Percentiles rank a stretch among this genome's conserved stretches.
phyloP scores from a whole-genome alignment of 2,888 invertebrate species.

The Machimus rusticus region DNA sequence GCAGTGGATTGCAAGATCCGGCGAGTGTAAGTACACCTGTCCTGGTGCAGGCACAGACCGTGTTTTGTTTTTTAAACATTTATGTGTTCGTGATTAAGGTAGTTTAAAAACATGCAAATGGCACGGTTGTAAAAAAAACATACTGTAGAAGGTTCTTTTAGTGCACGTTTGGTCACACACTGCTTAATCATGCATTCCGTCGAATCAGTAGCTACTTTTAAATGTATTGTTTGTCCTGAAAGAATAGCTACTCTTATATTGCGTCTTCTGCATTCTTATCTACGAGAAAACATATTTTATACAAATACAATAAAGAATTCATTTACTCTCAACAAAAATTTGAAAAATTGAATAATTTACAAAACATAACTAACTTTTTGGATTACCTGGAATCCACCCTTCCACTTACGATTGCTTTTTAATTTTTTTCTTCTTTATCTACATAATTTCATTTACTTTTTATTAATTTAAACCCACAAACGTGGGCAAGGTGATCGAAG shows the following conservation, averaged over 20 bases:
- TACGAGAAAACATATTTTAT: too few species aligned
- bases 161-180: background rate
- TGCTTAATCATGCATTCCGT: background rate
- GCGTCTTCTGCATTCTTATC: background rate
- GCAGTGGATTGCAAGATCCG: slow-evolving; percentile 39
- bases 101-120: background rate
- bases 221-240: background rate
- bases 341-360: background rate
- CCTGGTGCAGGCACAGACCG: background rate
- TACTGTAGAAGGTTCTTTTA: background rate
- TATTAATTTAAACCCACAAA: too few species aligned
- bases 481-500: too few species aligned
- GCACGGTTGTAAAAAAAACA: background rate
- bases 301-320: too few species aligned
- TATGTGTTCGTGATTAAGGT: slow-evolving; percentile 21
- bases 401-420: too few species aligned
- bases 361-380: too few species aligned
- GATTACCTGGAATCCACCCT: too few species aligned
- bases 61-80: background rate
- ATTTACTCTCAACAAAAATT: background rate
- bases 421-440: too few species aligned
- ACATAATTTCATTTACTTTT: too few species aligned
- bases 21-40: slow-evolving; percentile 35
- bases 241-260: background rate
- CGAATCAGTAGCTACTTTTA: background rate